Evolutionary conservation across 2,113 vertebrate species (phyloP).

Genomic region (Eolophus roseicapilla): DNA sequence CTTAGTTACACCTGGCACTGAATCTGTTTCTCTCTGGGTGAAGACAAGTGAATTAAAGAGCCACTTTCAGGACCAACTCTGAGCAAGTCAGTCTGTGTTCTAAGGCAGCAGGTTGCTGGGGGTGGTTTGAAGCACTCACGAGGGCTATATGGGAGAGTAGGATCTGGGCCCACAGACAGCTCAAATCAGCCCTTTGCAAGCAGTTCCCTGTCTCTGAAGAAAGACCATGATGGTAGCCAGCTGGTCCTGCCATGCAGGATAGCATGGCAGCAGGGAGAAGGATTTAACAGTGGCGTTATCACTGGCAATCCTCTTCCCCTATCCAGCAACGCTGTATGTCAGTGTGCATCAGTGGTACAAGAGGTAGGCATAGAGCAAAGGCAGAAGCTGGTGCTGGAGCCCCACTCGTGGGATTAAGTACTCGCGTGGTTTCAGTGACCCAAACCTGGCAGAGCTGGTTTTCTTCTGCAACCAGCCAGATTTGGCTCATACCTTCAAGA

Average conservation of each 20-base stretch:
- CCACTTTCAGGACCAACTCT: neutral
- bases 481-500: neutral
- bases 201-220: neutral
- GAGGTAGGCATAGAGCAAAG: neutral
- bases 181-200: neutral
- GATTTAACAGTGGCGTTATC: neutral
- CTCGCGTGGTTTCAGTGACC: neutral
- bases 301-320: neutral
- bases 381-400: neutral
- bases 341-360: neutral
- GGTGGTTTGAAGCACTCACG: neutral
- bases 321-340: accelerated
- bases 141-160: neutral
- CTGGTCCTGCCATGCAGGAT: neutral
- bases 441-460: neutral
- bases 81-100: neutral
- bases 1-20: neutral
- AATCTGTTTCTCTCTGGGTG: neutral
- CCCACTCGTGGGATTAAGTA: accelerated
- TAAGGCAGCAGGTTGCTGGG: neutral
- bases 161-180: accelerated
- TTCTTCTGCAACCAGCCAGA: neutral
- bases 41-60: neutral
- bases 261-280: accelerated
- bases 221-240: neutral